These are phyloP conservation scores for Parasteatoda lunata DNA, from an alignment of 2,888 invertebrate genomes.

Conservation along the genomic window DNA sequence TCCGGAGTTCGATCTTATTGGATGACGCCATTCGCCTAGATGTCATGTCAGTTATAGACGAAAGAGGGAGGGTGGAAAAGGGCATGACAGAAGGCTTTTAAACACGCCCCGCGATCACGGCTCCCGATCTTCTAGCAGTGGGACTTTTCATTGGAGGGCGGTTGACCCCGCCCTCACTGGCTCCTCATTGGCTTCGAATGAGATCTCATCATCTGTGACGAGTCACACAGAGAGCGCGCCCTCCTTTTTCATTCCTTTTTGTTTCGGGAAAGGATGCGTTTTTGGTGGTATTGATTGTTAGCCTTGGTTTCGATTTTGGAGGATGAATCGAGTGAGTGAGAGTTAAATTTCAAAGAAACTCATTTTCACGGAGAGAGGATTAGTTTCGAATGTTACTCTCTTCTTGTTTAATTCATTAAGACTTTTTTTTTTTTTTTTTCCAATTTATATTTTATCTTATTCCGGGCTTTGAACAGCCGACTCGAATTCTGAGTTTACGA, in stretches of 20 bases:
- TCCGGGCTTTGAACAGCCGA: too few species aligned
- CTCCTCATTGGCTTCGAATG: slow-evolving; percentile 54
- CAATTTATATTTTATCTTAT: background rate
- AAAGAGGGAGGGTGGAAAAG: background rate
- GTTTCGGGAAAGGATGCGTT: background rate
- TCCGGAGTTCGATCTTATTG: slow-evolving; percentile 45
- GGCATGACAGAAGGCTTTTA: slow-evolving; percentile 26
- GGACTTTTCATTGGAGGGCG: slow-evolving; percentile 65
- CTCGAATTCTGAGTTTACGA: too few species aligned
- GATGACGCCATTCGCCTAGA: slow-evolving; percentile 45
- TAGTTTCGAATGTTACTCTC: background rate
- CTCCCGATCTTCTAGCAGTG: slow-evolving; percentile 40
- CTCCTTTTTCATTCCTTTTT: slow-evolving; percentile 1
- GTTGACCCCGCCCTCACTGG: slow-evolving; percentile 47
- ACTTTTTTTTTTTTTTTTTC: background rate
- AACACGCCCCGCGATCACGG: slow-evolving; percentile 61
- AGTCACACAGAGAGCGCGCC: slow-evolving; percentile 39
- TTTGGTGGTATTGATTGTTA: slow-evolving; percentile 57
- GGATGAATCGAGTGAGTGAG: background rate
- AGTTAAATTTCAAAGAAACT: background rate
- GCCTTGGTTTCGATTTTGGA: slow-evolving; percentile 21
- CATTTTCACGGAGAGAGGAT: background rate
- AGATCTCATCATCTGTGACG: slow-evolving; percentile 66
- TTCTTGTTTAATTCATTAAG: background rate
- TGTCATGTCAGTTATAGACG: slow-evolving; percentile 50